A percentile compares a stretch with the other conserved stretches of the same genome.
Conservation (phyloP, 2,888 invertebrate genomes). For the Pristionchus mayeri region DNA sequence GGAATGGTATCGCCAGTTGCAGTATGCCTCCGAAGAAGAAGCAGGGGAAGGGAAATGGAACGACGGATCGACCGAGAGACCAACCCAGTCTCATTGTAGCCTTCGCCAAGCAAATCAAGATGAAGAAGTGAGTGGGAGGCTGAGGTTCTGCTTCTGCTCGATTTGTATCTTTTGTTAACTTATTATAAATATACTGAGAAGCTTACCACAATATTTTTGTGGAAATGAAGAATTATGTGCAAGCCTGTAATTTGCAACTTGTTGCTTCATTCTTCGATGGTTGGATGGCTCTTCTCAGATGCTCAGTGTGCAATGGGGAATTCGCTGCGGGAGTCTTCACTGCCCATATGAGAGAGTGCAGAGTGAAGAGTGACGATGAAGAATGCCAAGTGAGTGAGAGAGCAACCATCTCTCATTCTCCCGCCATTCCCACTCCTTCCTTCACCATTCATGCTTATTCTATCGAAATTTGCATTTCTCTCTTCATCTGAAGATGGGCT, state of each 20-base stretch:
- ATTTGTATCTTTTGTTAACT: no score
- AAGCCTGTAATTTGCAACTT: not conserved
- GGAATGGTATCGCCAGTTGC: not conserved
- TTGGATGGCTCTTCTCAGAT: constrained; percentile 18
- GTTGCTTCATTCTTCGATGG: not conserved
- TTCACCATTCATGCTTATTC: no score
- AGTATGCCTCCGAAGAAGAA: constrained; percentile 14
- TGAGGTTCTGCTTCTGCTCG: no score
- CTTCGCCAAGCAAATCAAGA: constrained; percentile 33
- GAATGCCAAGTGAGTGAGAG: constrained; percentile 44
- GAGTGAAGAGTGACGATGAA: constrained; percentile 43
- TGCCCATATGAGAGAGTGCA: constrained; percentile 16
- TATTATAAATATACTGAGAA: no score
- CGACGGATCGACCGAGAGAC: not conserved
- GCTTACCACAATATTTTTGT: not conserved
- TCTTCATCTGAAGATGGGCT: no score
- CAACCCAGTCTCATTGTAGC: constrained; percentile 1
- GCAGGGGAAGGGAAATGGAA: not conserved
- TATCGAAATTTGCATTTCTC: no score
- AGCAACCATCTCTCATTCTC: no score
- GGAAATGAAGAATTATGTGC: not conserved
- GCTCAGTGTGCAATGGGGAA: constrained; percentile 3
- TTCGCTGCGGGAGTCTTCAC: constrained; percentile 34
- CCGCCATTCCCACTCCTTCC: no score
- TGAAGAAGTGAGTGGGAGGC: constrained; percentile 40